Conservation (phyloP, 2,113 vertebrate genomes). For the Crotophaga sulcirostris region DNA sequence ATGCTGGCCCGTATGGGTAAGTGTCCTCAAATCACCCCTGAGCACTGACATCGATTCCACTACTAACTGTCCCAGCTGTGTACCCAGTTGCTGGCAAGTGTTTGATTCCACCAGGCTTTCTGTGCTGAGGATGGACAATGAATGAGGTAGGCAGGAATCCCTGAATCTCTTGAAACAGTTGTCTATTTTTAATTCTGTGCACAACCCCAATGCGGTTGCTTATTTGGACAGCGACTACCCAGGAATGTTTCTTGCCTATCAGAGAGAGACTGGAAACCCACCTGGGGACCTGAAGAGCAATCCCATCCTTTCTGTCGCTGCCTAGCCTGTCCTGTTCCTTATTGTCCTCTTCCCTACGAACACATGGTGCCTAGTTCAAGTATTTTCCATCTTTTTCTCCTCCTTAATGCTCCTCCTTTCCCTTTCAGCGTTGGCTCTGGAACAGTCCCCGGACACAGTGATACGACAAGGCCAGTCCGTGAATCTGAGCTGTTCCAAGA, state of each 20-base stretch:
- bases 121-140: too few species aligned
- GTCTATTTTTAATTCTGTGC: not conserved
- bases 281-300: not conserved
- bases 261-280: not conserved
- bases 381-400: not conserved
- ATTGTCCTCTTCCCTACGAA: not conserved
- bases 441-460: not conserved
- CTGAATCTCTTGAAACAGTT: not conserved
- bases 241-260: not conserved
- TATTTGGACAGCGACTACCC: not conserved
- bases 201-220: fast-evolving
- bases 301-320: not conserved
- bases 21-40: not conserved
- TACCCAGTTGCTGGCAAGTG: not conserved
- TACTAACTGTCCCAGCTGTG: not conserved
- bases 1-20: not conserved
- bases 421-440: not conserved
- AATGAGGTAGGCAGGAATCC: not conserved
- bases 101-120: not conserved
- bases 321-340: not conserved
- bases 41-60: not conserved
- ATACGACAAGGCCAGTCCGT: not conserved
- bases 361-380: fast-evolving
- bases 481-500: not conserved
- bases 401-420: not conserved